These are phyloP conservation scores for Gymnoscelis rufifasciata DNA, from an alignment of 2,888 invertebrate species.

Conservation along the genomic window DNA sequence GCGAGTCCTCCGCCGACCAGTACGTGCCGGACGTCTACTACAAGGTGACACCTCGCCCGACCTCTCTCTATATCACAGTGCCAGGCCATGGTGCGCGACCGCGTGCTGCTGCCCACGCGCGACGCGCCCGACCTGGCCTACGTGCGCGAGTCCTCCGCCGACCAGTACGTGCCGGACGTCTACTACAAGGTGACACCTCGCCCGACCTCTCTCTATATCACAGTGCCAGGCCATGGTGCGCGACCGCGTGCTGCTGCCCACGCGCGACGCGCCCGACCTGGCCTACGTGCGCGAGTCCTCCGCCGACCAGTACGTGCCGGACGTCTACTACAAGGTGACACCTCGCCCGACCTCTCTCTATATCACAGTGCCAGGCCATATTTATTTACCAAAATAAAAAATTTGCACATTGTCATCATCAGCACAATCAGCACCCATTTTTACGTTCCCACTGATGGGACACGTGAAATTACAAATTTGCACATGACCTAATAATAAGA, in stretches of 20 bases:
- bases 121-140: constrained; percentile 89
- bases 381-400: too few relatives aligned
- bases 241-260: constrained; percentile 84
- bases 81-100: constrained; percentile 57
- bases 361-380: background rate
- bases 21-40: constrained; percentile 99
- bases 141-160: constrained; percentile 62
- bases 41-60: constrained; percentile 71
- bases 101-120: constrained; percentile 86
- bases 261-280: constrained; percentile 94
- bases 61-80: background rate
- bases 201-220: background rate
- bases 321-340: constrained; percentile 93
- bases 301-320: constrained; percentile 97
- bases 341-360: background rate
- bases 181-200: constrained; percentile 86
- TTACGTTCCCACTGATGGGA: too few relatives aligned
- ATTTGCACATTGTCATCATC: too few relatives aligned
- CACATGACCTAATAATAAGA: too few relatives aligned
- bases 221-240: background rate
- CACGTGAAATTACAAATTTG: too few relatives aligned
- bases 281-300: background rate
- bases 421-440: too few relatives aligned
- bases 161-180: constrained; percentile 99
- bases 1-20: constrained; percentile 82